Base-by-base conservation (phyloP, 2,888 invertebrate genomes). In the Macrophya annulata region DNA sequence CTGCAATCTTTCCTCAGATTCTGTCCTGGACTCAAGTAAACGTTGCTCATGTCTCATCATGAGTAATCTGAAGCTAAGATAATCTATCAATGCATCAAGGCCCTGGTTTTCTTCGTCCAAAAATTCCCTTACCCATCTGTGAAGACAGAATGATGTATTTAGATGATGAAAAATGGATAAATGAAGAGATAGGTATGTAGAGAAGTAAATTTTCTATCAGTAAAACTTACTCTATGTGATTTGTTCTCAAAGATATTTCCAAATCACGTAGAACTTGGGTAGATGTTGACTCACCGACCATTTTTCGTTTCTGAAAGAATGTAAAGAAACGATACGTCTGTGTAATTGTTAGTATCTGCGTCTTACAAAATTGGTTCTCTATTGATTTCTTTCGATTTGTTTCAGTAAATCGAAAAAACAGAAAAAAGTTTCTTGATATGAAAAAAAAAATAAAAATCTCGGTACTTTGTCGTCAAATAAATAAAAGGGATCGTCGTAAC, bases 121-220 rank as follows among this genome's bases (percentile, higher is more conserved):
- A 94, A 99, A 99, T 94, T 99, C 99, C 90, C 98, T 96, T 85
- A 99, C 99, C 99, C 99, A 99, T 95, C 98, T 99, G 94, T 40
- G 40, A 40, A 40, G 21, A 31, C 4, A 15, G 3, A 68, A 25
- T 71, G 21, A 40, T 5, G 40, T 17, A n/a, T n/a, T 68, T 8
- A n/a, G 21, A 5, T 6, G 9, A 74, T 68, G 37, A 40, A 76
- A 68, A 59, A 40, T 25, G 40, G 9, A 62, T 17, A 43, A 62
- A 31, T 77, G 12, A 51, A 51, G 4, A 51, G 17, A 74, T 8
- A 74, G 6, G 12, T 8, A 45, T 8, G 43, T 21, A 10, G 0
- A 48, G 45, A 43, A 74, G 21, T 74, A 12, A 31, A 55, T n/a
- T 10, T 10, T 31, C 10, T 55, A 1, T 25, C 21, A 17, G 25